Evolutionary conservation across 1,140 invertebrate genomes (phyloP).

Genomic region (Zaprionus inermis): DNA sequence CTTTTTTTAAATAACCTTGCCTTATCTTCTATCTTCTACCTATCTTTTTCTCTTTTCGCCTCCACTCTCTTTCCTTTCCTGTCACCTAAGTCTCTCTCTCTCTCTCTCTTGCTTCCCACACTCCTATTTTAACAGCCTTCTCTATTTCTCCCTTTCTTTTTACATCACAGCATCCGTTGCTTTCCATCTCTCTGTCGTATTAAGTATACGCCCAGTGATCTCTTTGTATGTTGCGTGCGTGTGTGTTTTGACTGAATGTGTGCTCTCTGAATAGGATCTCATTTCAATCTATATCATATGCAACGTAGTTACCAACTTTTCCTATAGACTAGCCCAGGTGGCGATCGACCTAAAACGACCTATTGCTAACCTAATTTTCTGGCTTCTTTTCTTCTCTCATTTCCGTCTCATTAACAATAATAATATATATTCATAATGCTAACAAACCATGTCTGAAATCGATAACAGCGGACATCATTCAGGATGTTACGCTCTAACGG

Average conservation of each 20-base stretch:
- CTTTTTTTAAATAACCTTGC: too few species aligned
- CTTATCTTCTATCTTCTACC: too few species aligned
- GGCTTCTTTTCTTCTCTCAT: constrained; percentile 42
- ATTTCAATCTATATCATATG: neutral
- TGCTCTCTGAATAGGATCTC: neutral
- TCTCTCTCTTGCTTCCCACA: too few species aligned
- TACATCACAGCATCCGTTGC: too few species aligned
- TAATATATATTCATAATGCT: constrained; percentile 17
- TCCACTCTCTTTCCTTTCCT: neutral
- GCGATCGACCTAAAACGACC: constrained; percentile 12
- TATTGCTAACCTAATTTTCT: constrained; percentile 40
- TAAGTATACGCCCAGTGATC: neutral
- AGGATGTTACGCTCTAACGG: constrained; percentile 84
- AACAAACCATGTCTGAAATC: constrained; percentile 25
- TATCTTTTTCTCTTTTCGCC: too few species aligned
- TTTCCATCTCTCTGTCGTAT: neutral
- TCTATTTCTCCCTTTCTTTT: too few species aligned
- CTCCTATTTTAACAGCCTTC: neutral
- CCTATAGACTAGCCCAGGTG: constrained; percentile 2
- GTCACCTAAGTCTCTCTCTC: too few species aligned
- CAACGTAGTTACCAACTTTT: neutral
- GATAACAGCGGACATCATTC: constrained; percentile 81
- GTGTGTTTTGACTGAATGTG: neutral
- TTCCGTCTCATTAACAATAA: constrained; percentile 21
- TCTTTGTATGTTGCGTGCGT: neutral